These are phyloP conservation scores for Sebastes iracundus DNA, from an alignment of 2,797 vertebrate genomes.

Conservation along the genomic window DNA sequence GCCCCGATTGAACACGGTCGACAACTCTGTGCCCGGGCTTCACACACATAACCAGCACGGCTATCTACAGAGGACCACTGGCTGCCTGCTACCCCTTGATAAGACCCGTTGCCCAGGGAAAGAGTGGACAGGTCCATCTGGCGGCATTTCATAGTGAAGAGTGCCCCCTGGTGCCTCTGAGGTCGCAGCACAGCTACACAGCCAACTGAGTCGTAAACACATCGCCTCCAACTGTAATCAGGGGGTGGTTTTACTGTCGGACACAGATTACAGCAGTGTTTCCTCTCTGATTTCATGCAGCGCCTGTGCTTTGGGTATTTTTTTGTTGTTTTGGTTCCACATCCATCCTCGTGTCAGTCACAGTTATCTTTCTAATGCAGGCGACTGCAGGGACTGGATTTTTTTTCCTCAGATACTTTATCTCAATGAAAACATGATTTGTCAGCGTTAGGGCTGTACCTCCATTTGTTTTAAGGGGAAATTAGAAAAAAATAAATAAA, in stretches of 20 bases:
- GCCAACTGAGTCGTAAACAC: constrained; percentile 9
- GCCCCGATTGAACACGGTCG: constrained; percentile 48
- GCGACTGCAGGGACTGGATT: constrained; percentile 10
- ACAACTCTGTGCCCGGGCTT: constrained; percentile 43
- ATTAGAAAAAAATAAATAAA: neutral
- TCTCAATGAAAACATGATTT: constrained; percentile 44
- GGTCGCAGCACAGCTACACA: constrained; percentile 19
- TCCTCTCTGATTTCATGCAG: constrained; percentile 43
- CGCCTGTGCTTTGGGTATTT: neutral
- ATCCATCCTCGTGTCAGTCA: constrained; percentile 47
- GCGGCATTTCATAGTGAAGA: constrained; percentile 55
- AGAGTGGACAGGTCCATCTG: constrained; percentile 27
- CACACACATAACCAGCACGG: constrained; percentile 44
- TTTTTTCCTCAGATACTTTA: constrained; percentile 13
- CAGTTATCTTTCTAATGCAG: constrained; percentile 63
- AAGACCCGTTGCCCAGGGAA: constrained; percentile 61
- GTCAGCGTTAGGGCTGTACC: constrained; percentile 23
- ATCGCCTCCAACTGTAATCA: neutral
- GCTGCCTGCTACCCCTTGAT: constrained; percentile 69
- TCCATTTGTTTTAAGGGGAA: constrained; percentile 8
- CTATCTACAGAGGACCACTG: constrained; percentile 65
- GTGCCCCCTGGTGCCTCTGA: constrained; percentile 66
- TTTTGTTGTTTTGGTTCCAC: constrained; percentile 40
- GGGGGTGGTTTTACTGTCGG: constrained; percentile 25
- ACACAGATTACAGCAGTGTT: constrained; percentile 54